Evolutionary conservation across 1,140 invertebrate genomes (phyloP).

Genomic region (Drosophila varians): DNA sequence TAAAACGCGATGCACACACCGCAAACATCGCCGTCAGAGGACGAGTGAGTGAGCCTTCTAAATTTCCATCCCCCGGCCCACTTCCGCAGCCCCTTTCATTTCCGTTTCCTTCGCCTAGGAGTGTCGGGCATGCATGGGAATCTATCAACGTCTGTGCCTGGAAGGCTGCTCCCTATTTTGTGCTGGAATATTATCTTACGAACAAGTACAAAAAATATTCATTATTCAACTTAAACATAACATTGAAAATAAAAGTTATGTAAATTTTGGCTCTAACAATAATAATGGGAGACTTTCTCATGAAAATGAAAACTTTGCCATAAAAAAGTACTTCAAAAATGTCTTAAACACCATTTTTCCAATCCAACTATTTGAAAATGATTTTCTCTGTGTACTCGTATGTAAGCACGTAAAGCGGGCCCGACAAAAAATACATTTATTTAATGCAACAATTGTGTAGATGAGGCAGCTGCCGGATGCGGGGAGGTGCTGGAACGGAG

Average conservation of each 20-base stretch:
- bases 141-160: conserved; percentile 74
- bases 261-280: neutral
- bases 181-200: conserved; percentile 9
- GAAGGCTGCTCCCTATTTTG: conserved; percentile 18
- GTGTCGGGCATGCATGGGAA: conserved; percentile 50
- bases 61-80: conserved; percentile 14
- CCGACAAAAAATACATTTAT: conserved; percentile 60
- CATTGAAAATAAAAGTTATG: neutral
- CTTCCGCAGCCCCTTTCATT: conserved; percentile 7
- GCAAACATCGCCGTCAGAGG: conserved; percentile 37
- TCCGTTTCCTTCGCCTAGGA: conserved; percentile 32
- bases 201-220: conserved; percentile 2
- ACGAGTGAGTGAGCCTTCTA: conserved; percentile 16
- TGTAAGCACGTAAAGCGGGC: conserved; percentile 25
- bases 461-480: conserved; percentile 57
- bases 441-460: conserved; percentile 78
- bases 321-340: no score
- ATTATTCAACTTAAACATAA: neutral
- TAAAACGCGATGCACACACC: conserved; percentile 58
- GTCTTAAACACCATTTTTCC: no score
- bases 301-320: no score
- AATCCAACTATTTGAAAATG: no score
- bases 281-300: neutral
- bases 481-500: conserved; percentile 13
- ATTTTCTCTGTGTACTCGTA: neutral